Evolutionary conservation across 2,888 invertebrate genomes (phyloP).

Genomic region (Eristalinus aeneus): DNA sequence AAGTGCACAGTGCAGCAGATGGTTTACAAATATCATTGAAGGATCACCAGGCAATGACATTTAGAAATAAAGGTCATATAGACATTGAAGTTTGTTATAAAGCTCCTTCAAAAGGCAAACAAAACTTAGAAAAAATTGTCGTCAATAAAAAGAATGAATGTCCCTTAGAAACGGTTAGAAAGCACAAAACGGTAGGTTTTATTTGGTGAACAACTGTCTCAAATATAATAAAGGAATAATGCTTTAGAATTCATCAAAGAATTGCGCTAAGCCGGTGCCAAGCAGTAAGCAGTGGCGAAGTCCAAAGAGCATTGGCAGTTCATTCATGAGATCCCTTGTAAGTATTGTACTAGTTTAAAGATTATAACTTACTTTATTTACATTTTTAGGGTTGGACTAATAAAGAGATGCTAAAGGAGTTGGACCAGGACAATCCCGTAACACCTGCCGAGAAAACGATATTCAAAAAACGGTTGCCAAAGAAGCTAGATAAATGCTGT

Average conservation of each 20-base stretch:
- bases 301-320: constrained; percentile 86
- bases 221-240: constrained; percentile 41
- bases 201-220: constrained; percentile 3
- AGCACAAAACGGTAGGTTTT: constrained; percentile 74
- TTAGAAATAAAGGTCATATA: constrained; percentile 83
- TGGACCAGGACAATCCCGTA: constrained; percentile 79
- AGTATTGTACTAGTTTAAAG: constrained; percentile 7
- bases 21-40: constrained; percentile 78
- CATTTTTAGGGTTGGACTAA: constrained; percentile 79
- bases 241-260: constrained; percentile 75
- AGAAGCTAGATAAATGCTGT: constrained; percentile 77
- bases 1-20: constrained; percentile 73
- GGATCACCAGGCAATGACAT: constrained; percentile 85
- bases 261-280: constrained; percentile 79
- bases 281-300: constrained; percentile 89
- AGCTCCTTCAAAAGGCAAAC: constrained; percentile 80
- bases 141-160: constrained; percentile 77
- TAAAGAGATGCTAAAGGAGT: constrained; percentile 79
- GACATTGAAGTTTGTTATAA: constrained; percentile 87
- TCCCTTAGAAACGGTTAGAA: constrained; percentile 58
- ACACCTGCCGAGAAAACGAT: constrained; percentile 78
- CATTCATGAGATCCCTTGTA: constrained; percentile 91
- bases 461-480: constrained; percentile 76
- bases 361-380: constrained; percentile 5
- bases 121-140: constrained; percentile 83